A percentile compares a stretch with the other conserved stretches of the same genome.
These are phyloP conservation scores for Aleadryas rufinucha DNA, from an alignment of 2,113 vertebrate genomes.

Conservation along the genomic window DNA sequence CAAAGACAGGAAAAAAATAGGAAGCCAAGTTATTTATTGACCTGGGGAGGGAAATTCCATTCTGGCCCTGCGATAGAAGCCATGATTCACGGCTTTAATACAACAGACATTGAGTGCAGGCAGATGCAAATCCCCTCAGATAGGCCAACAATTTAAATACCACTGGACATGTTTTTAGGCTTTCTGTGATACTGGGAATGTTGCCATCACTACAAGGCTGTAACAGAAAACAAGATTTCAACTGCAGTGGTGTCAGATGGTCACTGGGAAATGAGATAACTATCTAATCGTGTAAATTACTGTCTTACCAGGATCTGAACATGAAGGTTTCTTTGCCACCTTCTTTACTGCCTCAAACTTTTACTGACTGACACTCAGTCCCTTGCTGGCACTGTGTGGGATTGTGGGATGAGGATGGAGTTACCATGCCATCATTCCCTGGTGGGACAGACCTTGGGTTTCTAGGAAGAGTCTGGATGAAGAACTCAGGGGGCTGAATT, in stretches of 20 bases:
- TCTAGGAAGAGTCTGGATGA: neutral
- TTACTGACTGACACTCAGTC: neutral
- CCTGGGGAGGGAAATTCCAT: neutral
- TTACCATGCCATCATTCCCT: neutral
- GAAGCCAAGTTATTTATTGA: slow-evolving; percentile 21
- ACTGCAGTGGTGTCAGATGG: neutral
- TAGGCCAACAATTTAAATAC: slow-evolving; percentile 5
- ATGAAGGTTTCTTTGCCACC: neutral
- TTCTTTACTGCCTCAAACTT: neutral
- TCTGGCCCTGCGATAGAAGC: neutral
- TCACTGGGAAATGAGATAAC: neutral
- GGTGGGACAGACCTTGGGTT: neutral
- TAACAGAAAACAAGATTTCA: neutral
- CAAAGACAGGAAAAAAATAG: neutral
- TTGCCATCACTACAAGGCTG: neutral
- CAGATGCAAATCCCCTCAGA: neutral
- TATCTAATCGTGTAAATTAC: neutral
- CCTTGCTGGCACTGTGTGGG: neutral
- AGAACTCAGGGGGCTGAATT: neutral
- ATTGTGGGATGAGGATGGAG: neutral
- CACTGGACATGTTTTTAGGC: neutral
- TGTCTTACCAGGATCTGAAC: neutral
- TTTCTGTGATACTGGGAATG: neutral
- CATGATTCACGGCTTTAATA: neutral
- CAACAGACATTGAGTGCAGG: neutral